Conservation (phyloP, 2,888 invertebrate genomes). For the Sarcophaga carnaria region DNA sequence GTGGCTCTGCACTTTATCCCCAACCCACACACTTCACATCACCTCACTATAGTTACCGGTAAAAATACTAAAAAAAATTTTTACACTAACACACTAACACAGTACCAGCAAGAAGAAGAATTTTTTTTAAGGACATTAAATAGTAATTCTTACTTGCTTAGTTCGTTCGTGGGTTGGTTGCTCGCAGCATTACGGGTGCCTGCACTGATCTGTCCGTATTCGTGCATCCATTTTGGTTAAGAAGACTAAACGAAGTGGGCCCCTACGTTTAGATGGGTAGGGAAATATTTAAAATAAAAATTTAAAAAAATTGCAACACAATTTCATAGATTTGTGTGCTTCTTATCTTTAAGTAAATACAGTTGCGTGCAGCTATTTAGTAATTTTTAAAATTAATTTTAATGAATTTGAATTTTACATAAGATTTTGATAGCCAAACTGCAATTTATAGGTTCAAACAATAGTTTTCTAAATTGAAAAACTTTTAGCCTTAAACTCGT, state of each 20-base stretch:
- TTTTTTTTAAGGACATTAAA: not conserved
- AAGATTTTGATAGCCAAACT: too few species aligned
- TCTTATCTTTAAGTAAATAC: not conserved
- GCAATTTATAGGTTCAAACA: too few species aligned
- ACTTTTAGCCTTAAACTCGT: too few species aligned
- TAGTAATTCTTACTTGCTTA: not conserved
- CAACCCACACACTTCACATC: too few species aligned
- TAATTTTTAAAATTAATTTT: not conserved
- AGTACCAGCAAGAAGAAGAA: not conserved
- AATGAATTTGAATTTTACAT: too few species aligned
- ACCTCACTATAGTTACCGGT: not conserved
- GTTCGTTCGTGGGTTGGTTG: not conserved
- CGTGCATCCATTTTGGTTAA: not conserved
- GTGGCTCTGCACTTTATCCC: too few species aligned
- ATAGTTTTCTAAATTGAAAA: too few species aligned
- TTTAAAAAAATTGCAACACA: not conserved
- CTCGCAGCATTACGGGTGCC: not conserved
- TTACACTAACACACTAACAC: not conserved
- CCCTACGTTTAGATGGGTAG: not conserved
- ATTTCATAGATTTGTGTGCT: not conserved
- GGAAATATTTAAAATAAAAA: not conserved
- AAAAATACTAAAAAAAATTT: not conserved
- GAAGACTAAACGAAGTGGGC: not conserved
- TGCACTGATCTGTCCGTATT: not conserved
- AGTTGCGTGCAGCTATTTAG: not conserved